Evolutionary conservation across 2,888 invertebrate species (phyloP), one percentile per base, ranked within the genome.

Genomic region (Drosophila kanekoi): DNA sequence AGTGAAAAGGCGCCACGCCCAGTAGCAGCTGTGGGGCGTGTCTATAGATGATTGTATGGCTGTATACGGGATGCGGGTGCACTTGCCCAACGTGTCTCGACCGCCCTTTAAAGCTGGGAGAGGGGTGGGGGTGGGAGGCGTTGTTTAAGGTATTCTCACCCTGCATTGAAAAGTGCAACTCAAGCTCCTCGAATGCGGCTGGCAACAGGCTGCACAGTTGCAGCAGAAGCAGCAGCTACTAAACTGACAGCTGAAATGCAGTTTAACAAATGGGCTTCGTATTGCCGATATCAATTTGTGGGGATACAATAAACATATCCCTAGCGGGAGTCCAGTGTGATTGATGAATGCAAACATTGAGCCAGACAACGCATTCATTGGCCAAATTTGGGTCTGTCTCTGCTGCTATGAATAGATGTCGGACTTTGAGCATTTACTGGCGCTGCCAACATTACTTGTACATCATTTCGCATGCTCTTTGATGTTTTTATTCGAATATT

Each of bases 1-100:
- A 77, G 66, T 79, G 62, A 71, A 79, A 64, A 48, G 47, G 14
- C 52, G 59, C 62, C 80, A 66, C 80, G 77, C 80, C 77, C 77
- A 58, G 28, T 13, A 23, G 9, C 51, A 18, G 54, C 54, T 40
- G 23, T 10, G 14, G 40, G 67, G 23, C 45, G 45, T 66, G 40
- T 23, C 32, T 40, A 11, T 33, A 20, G 45, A n/a, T 18, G 33
- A n/a, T n/a, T 47, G 32, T 47, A 47, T 28, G 28, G 28, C 28
- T 28, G 28, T 28, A 28, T 48, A 18, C 47, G 10, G 10, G 4
- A 33, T 14, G 40, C 35, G 16, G 32, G 28, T 44, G 49, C 38
- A 38, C 23, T 14, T 35, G 20, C 41, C 10, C n/a, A 14, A 38
- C 35, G 13, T 65, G 37, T 14, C 40, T 32, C 37, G 18, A 63